Evolutionary conservation across 2,888 invertebrate species (phyloP).

Genomic region (Autographa pulchrina): DNA sequence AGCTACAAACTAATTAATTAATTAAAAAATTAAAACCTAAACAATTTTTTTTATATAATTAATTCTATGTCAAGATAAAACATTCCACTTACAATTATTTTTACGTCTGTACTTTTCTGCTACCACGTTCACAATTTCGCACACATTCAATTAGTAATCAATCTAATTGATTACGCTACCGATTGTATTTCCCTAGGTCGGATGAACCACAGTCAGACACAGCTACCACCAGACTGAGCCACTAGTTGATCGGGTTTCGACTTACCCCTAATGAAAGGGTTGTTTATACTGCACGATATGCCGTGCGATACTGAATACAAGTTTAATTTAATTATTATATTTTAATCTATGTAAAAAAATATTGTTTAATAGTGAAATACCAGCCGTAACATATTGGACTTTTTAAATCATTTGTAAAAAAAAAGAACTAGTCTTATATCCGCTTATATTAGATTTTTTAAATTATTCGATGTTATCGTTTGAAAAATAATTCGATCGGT

Average conservation of each 20-base stretch:
- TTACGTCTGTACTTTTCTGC: neutral
- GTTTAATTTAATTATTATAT: too few relatives aligned
- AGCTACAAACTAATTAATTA: neutral
- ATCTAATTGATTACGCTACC: neutral
- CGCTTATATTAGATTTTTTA: too few relatives aligned
- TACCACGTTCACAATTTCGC: neutral
- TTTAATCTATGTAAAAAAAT: too few relatives aligned
- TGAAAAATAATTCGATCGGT: too few relatives aligned
- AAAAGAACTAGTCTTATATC: too few relatives aligned
- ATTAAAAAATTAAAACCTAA: neutral
- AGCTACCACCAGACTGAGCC: conserved; percentile 73
- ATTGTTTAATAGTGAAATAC: neutral
- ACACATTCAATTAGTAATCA: neutral
- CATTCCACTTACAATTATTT: neutral
- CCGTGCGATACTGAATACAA: conserved; percentile 25
- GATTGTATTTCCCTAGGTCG: neutral
- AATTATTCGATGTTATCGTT: too few relatives aligned
- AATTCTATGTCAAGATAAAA: neutral
- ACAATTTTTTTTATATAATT: neutral
- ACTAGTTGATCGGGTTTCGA: conserved; percentile 74
- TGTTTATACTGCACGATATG: conserved; percentile 63
- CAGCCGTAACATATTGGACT: too few relatives aligned
- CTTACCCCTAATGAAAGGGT: conserved; percentile 74
- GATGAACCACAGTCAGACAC: conserved; percentile 55
- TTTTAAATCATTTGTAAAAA: too few relatives aligned